phyloP scores from a whole-genome alignment of 2,113 vertebrate genomes.

The Paracanthobrama guichenoti region DNA sequence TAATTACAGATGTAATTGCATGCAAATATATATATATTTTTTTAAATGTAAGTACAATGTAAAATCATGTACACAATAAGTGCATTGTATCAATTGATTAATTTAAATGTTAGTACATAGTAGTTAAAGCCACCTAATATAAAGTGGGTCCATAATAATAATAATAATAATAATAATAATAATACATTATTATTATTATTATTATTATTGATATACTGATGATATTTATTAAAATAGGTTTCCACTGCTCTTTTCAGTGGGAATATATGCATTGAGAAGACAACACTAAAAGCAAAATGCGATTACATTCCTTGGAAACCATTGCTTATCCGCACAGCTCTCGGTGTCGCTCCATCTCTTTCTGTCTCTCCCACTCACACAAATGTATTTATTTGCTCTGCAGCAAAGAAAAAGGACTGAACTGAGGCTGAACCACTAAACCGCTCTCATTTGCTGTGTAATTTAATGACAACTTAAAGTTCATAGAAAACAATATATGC shows the following conservation, averaged over 20 bases:
- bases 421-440: not conserved
- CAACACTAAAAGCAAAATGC: not conserved
- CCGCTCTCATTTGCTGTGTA: conserved; percentile 25
- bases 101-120: no score
- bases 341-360: not conserved
- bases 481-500: conserved; percentile 58
- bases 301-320: not conserved
- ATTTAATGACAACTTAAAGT: conserved; percentile 63
- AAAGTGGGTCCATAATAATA: no score
- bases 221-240: not conserved
- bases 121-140: no score
- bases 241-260: not conserved
- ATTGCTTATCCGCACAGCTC: not conserved
- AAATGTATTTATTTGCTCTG: not conserved
- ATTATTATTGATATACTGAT: not conserved
- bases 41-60: no score
- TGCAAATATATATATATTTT: no score
- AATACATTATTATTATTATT: no score
- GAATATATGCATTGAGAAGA: not conserved
- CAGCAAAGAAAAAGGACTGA: not conserved
- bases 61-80: no score
- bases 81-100: no score
- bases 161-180: not conserved
- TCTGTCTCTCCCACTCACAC: not conserved
- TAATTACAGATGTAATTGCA: no score